A percentile compares a stretch with the other conserved stretches of the same genome.
Conservation (phyloP, 2,888 invertebrate genomes). For the Stenodera caucasica region DNA sequence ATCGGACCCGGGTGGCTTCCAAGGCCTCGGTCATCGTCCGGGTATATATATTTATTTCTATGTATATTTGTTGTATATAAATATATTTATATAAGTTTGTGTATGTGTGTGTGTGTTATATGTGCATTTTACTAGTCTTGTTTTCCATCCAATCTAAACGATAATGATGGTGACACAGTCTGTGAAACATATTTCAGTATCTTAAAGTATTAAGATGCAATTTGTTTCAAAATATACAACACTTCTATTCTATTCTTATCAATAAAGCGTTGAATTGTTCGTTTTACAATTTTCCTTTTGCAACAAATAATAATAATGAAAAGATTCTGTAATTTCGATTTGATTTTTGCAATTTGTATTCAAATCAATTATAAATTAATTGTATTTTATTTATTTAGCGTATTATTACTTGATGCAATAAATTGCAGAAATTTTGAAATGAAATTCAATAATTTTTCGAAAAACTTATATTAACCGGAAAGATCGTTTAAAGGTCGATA, state of each 20-base stretch:
- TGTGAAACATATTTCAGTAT: conserved; percentile 21
- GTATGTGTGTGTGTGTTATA: no score
- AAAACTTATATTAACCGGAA: not conserved
- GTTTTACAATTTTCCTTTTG: no score
- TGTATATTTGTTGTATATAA: not conserved
- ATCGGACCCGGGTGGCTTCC: conserved; percentile 41
- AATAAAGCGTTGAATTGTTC: no score
- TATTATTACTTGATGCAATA: not conserved
- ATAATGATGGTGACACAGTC: conserved; percentile 15
- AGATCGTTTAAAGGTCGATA: not conserved
- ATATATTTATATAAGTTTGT: not conserved
- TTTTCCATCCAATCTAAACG: conserved; percentile 5
- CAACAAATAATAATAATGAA: no score
- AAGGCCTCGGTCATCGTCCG: conserved; percentile 45
- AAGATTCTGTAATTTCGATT: not conserved
- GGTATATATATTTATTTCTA: conserved; percentile 21
- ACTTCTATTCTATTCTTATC: no score
- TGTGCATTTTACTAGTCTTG: conserved; percentile 25
- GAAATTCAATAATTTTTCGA: not conserved
- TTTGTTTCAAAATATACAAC: no score
- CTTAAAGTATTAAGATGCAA: no score
- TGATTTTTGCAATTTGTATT: not conserved
- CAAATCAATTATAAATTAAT: not conserved
- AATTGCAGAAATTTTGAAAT: no score
- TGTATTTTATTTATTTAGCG: not conserved